A percentile compares a stretch with the other conserved stretches of the same genome.
Conservation (phyloP, 1,140 invertebrate genomes). For the Cherax destructor region DNA sequence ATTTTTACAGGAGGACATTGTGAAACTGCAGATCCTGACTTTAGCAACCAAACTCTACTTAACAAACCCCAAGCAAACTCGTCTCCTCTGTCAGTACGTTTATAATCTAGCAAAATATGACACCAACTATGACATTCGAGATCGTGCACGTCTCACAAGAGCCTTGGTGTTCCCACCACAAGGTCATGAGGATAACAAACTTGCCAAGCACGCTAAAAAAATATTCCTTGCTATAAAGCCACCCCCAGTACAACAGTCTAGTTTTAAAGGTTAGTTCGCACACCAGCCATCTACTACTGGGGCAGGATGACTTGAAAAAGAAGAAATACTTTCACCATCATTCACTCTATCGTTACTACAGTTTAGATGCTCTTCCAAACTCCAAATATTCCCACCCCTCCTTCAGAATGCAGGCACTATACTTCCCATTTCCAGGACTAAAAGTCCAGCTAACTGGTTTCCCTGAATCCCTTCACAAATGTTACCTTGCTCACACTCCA, state of each 20-base stretch:
- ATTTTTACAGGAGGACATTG: constrained; percentile 87
- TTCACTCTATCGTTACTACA: too few species aligned
- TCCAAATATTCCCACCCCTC: too few species aligned
- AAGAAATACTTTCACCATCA: too few species aligned
- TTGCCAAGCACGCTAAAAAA: constrained; percentile 85
- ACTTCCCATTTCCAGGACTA: too few species aligned
- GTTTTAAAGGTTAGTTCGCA: constrained; percentile 79
- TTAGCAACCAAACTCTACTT: constrained; percentile 95
- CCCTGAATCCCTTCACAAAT: too few species aligned
- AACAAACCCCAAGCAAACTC: constrained; percentile 91
- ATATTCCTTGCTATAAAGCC: constrained; percentile 96
- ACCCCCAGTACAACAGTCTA: constrained; percentile 87
- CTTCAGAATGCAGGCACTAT: too few species aligned
- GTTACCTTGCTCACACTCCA: too few species aligned
- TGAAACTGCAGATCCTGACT: constrained; percentile 97
- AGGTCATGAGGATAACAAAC: constrained; percentile 76
- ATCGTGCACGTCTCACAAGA: constrained; percentile 90
- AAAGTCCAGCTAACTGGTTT: too few species aligned
- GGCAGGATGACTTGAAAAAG: too few species aligned
- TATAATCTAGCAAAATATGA: constrained; percentile 98
- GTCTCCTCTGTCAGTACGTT: constrained; percentile 93
- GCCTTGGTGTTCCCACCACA: constrained; percentile 85
- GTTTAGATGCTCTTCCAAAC: too few species aligned
- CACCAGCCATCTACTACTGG: too few species aligned
- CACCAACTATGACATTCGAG: constrained; percentile 97